Conservation (phyloP, 2,797 vertebrate genomes). For the Hippocampus kuda region DNA sequence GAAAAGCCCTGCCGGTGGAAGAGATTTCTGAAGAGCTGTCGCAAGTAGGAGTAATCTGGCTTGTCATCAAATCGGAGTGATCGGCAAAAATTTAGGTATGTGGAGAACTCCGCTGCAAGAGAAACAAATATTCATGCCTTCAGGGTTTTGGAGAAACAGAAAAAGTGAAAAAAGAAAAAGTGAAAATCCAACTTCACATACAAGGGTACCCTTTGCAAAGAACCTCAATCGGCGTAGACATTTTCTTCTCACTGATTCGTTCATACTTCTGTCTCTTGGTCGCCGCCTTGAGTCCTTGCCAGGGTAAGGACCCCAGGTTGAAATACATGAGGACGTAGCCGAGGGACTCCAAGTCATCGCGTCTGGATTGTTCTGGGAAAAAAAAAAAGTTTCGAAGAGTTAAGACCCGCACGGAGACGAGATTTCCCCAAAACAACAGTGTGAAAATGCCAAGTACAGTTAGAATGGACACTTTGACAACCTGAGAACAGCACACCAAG, state of each 20-base stretch:
- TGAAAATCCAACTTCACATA: conserved; percentile 65
- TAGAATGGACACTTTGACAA: too few relatives aligned
- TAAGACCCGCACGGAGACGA: background rate
- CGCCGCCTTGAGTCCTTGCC: conserved; percentile 98
- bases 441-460: too few relatives aligned
- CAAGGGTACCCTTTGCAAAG: conserved; percentile 99
- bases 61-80: conserved; percentile 95
- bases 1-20: conserved; percentile 97
- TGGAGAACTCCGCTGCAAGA: conserved; percentile 84
- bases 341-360: conserved; percentile 96
- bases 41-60: conserved; percentile 91
- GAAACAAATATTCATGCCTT: background rate
- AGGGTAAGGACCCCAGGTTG: conserved; percentile 97
- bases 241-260: conserved; percentile 99
- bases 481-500: too few relatives aligned
- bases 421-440: too few relatives aligned
- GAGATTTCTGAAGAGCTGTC: conserved; percentile 94
- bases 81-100: conserved; percentile 96
- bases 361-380: conserved; percentile 87
- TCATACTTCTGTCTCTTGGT: conserved; percentile 99
- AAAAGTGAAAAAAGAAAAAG: background rate
- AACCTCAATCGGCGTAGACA: conserved; percentile 98
- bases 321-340: conserved; percentile 99
- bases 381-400: conserved; percentile 13
- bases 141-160: background rate